Evolutionary conservation across 1,140 invertebrate species (phyloP).

Genomic region (Pseudomyrmex flavicornis): DNA sequence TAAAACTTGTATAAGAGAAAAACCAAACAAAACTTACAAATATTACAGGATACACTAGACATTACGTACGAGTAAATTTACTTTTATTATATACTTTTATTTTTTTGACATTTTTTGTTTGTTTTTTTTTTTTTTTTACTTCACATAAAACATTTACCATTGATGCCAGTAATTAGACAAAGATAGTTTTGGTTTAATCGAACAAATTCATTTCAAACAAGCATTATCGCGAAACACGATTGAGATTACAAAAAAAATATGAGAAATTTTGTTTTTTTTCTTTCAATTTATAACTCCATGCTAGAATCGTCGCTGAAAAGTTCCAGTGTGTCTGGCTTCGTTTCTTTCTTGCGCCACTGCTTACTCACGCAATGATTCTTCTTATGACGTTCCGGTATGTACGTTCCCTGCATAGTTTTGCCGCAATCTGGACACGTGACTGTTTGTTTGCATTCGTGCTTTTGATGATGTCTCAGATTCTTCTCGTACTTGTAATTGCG

Average conservation of each 20-base stretch:
- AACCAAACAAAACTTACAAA: too few relatives aligned
- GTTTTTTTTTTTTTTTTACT: too few relatives aligned
- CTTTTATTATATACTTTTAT: too few relatives aligned
- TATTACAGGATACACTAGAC: too few relatives aligned
- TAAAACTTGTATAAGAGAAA: too few relatives aligned
- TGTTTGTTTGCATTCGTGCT: conserved; percentile 54
- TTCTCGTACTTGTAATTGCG: conserved; percentile 56
- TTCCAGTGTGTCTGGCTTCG: neutral
- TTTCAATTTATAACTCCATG: neutral
- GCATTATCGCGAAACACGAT: neutral
- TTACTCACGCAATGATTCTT: neutral
- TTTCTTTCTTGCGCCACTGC: neutral
- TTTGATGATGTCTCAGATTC: conserved; percentile 62
- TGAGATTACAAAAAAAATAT: neutral
- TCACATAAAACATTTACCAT: too few relatives aligned
- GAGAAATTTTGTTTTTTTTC: too few relatives aligned
- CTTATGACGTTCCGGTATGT: neutral
- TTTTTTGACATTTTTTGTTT: too few relatives aligned
- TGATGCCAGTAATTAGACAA: too few relatives aligned
- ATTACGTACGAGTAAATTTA: too few relatives aligned
- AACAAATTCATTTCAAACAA: too few relatives aligned
- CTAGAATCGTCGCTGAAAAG: neutral
- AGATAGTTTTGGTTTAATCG: too few relatives aligned
- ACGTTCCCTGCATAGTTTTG: neutral
- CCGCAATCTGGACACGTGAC: conserved; percentile 3